Conservation (phyloP, 1,140 invertebrate genomes). For the Hirudo medicinalis region DNA sequence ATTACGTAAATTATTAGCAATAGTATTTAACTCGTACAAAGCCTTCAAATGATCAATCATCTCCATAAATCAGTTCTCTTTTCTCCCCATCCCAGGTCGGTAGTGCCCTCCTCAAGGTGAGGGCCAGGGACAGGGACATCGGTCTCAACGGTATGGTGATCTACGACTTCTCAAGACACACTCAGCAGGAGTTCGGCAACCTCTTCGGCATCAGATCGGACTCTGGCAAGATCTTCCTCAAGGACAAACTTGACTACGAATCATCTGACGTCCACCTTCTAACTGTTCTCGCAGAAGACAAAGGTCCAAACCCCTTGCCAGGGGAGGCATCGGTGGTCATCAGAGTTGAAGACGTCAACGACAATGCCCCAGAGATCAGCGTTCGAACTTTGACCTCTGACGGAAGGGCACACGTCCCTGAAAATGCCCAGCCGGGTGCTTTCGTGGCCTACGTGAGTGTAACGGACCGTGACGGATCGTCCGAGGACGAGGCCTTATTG, state of each 20-base stretch:
- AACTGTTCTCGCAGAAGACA: constrained; percentile 19
- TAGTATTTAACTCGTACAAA: too few relatives aligned
- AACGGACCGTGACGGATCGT: constrained; percentile 15
- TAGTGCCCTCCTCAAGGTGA: constrained; percentile 64
- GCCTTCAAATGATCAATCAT: too few relatives aligned
- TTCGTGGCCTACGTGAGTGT: constrained; percentile 24
- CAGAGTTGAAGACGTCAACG: constrained; percentile 41
- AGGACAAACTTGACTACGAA: constrained; percentile 21
- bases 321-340: constrained; percentile 39
- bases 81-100: constrained; percentile 43
- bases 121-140: constrained; percentile 44
- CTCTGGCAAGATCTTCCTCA: constrained; percentile 17
- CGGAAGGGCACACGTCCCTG: constrained; percentile 15
- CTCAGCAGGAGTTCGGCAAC: constrained; percentile 11
- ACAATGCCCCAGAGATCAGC: constrained; percentile 31
- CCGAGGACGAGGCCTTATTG: constrained; percentile 10
- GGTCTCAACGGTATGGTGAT: constrained; percentile 32
- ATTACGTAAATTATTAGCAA: too few relatives aligned
- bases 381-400: constrained; percentile 17
- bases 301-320: constrained; percentile 18
- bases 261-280: constrained; percentile 12
- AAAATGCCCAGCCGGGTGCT: constrained; percentile 19
- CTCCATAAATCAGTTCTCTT: not conserved
- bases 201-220: constrained; percentile 20
- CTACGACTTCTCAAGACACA: constrained; percentile 60